These are phyloP conservation scores for Pyrocephalus nanus DNA, from an alignment of 2,797 vertebrate genomes.

Conservation along the genomic window DNA sequence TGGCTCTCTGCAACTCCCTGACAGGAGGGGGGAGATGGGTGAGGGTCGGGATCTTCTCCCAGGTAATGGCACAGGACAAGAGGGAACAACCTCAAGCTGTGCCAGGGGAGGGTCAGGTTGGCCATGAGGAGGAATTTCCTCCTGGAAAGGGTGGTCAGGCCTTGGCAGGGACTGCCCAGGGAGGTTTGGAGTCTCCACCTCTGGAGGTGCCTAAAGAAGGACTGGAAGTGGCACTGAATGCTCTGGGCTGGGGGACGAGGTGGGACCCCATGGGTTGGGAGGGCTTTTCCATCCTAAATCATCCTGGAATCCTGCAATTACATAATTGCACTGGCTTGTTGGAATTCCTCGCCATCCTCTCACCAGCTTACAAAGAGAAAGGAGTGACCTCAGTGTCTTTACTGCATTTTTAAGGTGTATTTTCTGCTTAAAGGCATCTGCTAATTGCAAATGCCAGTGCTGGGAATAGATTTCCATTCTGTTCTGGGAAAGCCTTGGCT, in stretches of 20 bases:
- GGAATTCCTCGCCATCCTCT: neutral
- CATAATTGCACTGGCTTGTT: rapidly evolving
- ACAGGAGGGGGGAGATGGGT: neutral
- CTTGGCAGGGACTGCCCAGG: neutral
- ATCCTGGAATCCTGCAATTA: neutral
- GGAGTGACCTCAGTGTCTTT: neutral
- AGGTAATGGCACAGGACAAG: neutral
- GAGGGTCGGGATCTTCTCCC: neutral
- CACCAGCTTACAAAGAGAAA: neutral
- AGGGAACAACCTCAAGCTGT: neutral
- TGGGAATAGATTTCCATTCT: neutral
- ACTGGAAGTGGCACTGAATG: rapidly evolving
- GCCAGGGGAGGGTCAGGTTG: neutral
- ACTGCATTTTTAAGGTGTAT: neutral
- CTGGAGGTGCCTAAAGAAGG: neutral
- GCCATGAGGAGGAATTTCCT: neutral
- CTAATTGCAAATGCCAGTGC: neutral
- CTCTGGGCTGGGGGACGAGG: no score
- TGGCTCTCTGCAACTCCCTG: neutral
- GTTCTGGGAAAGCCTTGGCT: neutral
- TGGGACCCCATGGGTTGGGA: no score
- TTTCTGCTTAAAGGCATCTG: neutral
- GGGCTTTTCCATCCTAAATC: neutral
- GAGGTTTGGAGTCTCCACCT: neutral
- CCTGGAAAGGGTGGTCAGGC: neutral